Percentiles rank a stretch among this genome's conserved stretches.
Evolutionary conservation across 2,888 invertebrate genomes (phyloP).

Genomic region (Conus canariensis): DNA sequence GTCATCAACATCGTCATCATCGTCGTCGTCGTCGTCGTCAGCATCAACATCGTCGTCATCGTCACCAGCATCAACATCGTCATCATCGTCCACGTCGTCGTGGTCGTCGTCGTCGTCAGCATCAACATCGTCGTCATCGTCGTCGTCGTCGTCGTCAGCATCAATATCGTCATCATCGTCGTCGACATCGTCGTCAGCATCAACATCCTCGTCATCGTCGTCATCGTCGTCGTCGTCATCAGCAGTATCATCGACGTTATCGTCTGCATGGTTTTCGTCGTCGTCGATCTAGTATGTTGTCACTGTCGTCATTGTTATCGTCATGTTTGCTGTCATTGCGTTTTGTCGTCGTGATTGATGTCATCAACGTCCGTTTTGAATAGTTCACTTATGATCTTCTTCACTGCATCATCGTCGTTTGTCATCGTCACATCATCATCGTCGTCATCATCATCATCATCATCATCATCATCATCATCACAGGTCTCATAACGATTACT

Average conservation of each 20-base stretch:
- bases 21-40: not conserved
- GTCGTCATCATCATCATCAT: not conserved
- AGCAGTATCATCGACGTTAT: constrained; percentile 26
- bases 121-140: not conserved
- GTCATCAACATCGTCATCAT: not conserved
- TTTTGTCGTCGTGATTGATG: not conserved
- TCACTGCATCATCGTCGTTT: not conserved
- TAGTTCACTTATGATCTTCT: too few species aligned
- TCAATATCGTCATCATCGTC: not conserved
- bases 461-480: not conserved
- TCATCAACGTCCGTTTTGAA: too few species aligned
- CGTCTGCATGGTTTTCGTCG: not conserved
- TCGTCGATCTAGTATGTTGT: not conserved
- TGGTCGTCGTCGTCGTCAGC: not conserved
- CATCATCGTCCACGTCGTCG: not conserved
- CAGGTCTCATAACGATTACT: not conserved
- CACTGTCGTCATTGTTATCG: not conserved
- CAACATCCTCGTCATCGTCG: not conserved
- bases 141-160: constrained; percentile 13
- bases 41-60: not conserved
- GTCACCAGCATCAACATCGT: not conserved
- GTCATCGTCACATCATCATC: not conserved
- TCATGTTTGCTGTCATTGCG: not conserved
- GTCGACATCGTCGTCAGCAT: not conserved
- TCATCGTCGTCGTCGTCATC: constrained; percentile 25